Evolutionary conservation across 2,797 vertebrate genomes (phyloP).

Genomic region (Fistularia commersonii): DNA sequence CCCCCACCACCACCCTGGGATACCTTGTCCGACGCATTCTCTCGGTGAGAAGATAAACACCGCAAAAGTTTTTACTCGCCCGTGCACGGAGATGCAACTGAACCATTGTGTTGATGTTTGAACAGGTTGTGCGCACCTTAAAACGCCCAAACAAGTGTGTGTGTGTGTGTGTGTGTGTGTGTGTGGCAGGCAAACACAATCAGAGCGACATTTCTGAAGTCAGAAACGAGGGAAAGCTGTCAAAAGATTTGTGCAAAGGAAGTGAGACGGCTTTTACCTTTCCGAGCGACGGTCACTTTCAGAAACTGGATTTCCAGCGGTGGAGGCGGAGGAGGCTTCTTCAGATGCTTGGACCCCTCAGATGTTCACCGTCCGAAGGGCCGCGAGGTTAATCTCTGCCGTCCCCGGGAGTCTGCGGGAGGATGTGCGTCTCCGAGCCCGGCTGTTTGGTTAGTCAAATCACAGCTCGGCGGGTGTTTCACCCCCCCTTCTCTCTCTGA

Average conservation of each 20-base stretch:
- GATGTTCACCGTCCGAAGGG: conserved; percentile 64
- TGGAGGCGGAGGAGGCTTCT: conserved; percentile 47
- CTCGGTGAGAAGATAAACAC: conserved; percentile 57
- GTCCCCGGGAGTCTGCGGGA: conserved; percentile 59
- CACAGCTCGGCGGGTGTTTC: conserved; percentile 57
- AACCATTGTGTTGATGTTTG: conserved; percentile 52
- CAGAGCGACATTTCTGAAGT: neutral
- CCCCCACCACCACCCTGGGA: conserved; percentile 22
- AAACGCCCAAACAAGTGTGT: too few relatives aligned
- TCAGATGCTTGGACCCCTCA: conserved; percentile 65
- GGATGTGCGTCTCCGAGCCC: conserved; percentile 52
- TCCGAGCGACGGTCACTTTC: too few relatives aligned
- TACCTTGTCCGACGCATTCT: conserved; percentile 47
- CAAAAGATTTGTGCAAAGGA: neutral
- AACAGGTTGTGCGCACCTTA: conserved; percentile 56
- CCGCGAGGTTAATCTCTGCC: conserved; percentile 60
- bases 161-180: conserved; percentile 37
- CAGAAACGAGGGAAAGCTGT: too few relatives aligned
- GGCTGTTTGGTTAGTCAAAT: conserved; percentile 78
- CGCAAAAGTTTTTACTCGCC: conserved; percentile 34
- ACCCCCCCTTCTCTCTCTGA: conserved; percentile 57
- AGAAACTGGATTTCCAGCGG: conserved; percentile 46
- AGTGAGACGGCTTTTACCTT: too few relatives aligned
- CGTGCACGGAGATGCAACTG: conserved; percentile 48
- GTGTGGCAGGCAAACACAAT: conserved; percentile 40